Percentiles rank a stretch among this genome's conserved stretches.
Evolutionary conservation across 1,140 invertebrate genomes (phyloP).

Genomic region (Rhopalosiphum padi): DNA sequence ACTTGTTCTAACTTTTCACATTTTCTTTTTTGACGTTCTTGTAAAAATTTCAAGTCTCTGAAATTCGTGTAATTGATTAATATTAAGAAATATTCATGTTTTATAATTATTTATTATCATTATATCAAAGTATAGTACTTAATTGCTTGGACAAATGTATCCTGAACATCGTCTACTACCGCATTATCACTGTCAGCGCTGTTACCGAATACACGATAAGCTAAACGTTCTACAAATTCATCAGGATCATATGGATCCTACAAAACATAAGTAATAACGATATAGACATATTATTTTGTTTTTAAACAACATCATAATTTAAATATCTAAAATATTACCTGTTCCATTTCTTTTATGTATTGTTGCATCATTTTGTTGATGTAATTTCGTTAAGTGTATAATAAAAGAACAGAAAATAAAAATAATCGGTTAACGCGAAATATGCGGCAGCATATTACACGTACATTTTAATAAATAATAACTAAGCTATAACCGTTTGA

Average conservation of each 20-base stretch:
- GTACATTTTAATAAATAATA: background rate
- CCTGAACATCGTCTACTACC: constrained; percentile 81
- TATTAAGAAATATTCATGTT: background rate
- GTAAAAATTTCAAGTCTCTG: constrained; percentile 76
- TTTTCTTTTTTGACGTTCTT: constrained; percentile 86
- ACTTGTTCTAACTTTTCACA: constrained; percentile 84
- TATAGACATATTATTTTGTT: background rate
- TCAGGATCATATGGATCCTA: constrained; percentile 95
- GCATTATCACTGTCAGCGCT: constrained; percentile 70
- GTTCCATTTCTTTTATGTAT: constrained; percentile 62
- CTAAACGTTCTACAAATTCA: constrained; percentile 96
- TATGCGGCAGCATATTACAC: background rate
- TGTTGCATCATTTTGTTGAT: constrained; percentile 61
- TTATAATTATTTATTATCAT: constrained; percentile 4
- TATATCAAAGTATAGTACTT: constrained; percentile 66
- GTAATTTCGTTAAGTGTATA: background rate
- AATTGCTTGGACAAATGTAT: constrained; percentile 91
- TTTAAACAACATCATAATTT: background rate
- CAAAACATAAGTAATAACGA: constrained; percentile 32
- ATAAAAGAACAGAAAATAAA: background rate
- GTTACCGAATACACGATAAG: constrained; percentile 89
- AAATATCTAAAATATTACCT: constrained; percentile 58
- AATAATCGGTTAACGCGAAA: background rate
- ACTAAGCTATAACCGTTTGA: background rate
- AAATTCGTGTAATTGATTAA: constrained; percentile 58